phyloP scores from a whole-genome alignment of 2,797 vertebrate species.

The Stomatorhinus walkeri region DNA sequence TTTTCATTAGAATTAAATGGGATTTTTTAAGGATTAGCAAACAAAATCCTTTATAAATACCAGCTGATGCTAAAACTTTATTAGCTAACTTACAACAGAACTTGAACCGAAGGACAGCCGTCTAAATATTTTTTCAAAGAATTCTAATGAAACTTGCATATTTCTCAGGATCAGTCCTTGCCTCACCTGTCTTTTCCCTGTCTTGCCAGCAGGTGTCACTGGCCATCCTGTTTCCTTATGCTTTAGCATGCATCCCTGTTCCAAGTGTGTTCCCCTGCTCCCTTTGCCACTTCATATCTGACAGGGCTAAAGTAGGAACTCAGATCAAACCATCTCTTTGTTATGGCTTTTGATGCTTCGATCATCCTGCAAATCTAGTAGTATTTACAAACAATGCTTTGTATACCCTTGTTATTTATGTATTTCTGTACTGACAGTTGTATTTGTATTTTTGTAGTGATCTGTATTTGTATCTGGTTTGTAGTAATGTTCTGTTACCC shows the following conservation, averaged over 20 bases:
- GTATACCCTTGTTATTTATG: neutral
- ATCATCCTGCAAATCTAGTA: neutral
- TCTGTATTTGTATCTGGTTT: neutral
- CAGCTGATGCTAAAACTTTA: neutral
- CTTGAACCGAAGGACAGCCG: neutral
- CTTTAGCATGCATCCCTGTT: neutral
- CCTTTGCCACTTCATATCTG: neutral
- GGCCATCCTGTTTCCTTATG: neutral
- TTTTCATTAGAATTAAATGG: slow-evolving; percentile 11
- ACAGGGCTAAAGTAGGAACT: neutral
- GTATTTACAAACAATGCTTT: neutral
- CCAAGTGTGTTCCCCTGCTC: neutral
- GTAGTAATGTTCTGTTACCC: neutral
- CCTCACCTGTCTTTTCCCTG: neutral
- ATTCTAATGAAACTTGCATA: neutral
- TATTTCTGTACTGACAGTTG: neutral
- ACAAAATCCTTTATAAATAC: neutral
- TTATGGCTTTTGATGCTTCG: neutral
- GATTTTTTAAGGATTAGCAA: slow-evolving; percentile 5
- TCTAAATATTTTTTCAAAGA: neutral
- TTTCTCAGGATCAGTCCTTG: neutral
- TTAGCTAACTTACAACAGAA: neutral
- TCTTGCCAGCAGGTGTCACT: neutral
- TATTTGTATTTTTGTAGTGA: neutral
- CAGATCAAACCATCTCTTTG: neutral